Evolutionary conservation across 2,113 vertebrate genomes (phyloP), one percentile per base, ranked within the genome.

Genomic region (Mohoua ochrocephala): DNA sequence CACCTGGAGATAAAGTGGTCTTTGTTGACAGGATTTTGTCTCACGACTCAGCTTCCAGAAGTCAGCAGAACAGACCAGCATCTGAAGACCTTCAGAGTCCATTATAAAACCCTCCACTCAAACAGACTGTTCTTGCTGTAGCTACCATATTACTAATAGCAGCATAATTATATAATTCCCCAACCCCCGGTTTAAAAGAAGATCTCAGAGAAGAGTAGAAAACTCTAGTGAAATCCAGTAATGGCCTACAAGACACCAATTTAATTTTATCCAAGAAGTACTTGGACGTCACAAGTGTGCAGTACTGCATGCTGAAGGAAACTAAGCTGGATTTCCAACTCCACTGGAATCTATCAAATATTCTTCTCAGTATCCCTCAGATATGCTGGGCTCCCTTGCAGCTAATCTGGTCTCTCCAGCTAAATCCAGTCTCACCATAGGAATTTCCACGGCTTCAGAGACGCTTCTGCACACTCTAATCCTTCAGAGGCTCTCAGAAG

Each of bases 71-170:
- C 4, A 93, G 80, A 71, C 7, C 33, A 78, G 30, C 42, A 52
- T 45, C 44, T 75, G 47, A 92, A 83, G 22, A 86, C 31, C 68
- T 93, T 88, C 76, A 78, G 76, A 89, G 80, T 70, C 86, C 88
- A 61, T 84, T 64, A 87, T 18, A 91, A 90, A 93, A 71, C 90
- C 44, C 56, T 84, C 47, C 73, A 89, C 64, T 92, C 2, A 31
- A 92, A 96, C 63, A 95, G 88, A 83, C 7, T 90, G 65, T 64
- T 93, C 82, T 49, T 91, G 49, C 75, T 68, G 20, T 68, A 94
- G 44, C 93, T 70, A 76, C 73, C 71, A 84, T 92, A 86, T 57
- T 91, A 91, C 85, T 89, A 89, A 95, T 75, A 95, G 83, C 68
- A 91, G 64, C 69, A 75, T 81, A 92, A 92, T 93, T 75, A 94